Evolutionary conservation across 2,797 vertebrate species (phyloP), one percentile per base, ranked within the genome.

Genomic region (Artibeus lituratus): DNA sequence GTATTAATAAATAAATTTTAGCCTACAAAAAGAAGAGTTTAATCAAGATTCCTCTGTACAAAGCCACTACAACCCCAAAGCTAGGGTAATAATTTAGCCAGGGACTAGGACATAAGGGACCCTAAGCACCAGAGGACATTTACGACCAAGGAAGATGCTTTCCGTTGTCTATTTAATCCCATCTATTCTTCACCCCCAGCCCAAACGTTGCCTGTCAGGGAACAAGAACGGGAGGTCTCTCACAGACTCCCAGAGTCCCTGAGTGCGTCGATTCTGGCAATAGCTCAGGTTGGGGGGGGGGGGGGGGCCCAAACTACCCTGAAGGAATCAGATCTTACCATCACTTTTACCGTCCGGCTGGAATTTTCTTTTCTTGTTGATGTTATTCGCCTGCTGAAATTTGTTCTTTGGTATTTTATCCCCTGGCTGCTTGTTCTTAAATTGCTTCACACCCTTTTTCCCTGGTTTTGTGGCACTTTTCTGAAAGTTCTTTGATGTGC

Each of bases 341-440:
- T 81, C 91, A 22, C 70, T 96, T 94, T 88, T 83, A 67, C 42
- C 7, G 5, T 95, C 94, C 1, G 81, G 21, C 73, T 96, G 97
- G 73, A 97, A 95, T 73, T 96, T 97, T 67, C 97, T 97, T 97
- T 98, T 98, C 82, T 57, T 87, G 92, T 42, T 86, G 91, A 96
- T 94, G 67, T 91, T 97, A 87, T 92, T 91, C 82, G 74, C 91
- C 85, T 87, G 94, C 65, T 97, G 97, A 22, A 94, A 86, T 78
- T 98, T 98, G 72, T 98, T 98, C 95, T 95, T 98, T 12, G 83
- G 91, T 87, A 96, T 86, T 42, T 97, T 98, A 91, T 97, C 97
- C 29, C 96, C 88, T 39, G 96, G 98, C 47, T 98, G 97, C 89
- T 98, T 98, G 85, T 80, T 98, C 94, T 97, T 98, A 74, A 98